A percentile compares a stretch with the other conserved stretches of the same genome.
Evolutionary conservation across 2,888 invertebrate genomes (phyloP).

Genomic region (Ernsta delagoae): DNA sequence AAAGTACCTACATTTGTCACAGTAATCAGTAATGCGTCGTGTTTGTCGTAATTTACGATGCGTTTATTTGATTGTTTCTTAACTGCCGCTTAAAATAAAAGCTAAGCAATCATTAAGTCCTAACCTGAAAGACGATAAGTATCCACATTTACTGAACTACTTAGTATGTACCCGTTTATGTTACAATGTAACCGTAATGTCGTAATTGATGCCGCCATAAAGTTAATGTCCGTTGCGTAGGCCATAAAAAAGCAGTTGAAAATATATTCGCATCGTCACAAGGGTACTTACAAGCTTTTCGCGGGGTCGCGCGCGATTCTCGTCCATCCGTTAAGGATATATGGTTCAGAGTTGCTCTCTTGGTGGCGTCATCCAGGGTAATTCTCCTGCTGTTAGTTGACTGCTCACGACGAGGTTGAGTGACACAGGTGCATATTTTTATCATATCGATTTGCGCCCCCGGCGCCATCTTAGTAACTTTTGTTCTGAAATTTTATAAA

Average conservation of each 20-base stretch:
- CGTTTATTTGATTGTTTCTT: too few relatives aligned
- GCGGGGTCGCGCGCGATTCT: neutral
- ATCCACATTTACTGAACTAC: neutral
- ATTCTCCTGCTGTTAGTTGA: constrained; percentile 23
- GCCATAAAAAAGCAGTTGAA: constrained; percentile 22
- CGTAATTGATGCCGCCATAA: neutral
- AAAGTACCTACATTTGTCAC: too few relatives aligned
- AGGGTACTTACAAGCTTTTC: constrained; percentile 18
- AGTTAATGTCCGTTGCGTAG: neutral
- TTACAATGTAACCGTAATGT: neutral
- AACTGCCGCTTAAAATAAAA: too few relatives aligned
- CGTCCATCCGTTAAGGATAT: neutral
- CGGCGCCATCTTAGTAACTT: neutral
- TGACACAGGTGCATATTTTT: constrained; percentile 30
- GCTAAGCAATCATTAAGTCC: too few relatives aligned
- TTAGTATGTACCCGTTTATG: neutral
- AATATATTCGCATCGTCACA: constrained; percentile 15
- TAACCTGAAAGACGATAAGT: too few relatives aligned
- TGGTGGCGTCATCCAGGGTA: neutral
- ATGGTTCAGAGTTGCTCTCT: neutral
- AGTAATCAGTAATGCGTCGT: too few relatives aligned
- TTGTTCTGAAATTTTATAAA: constrained; percentile 11
- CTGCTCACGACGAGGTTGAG: constrained; percentile 17
- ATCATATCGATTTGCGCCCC: constrained; percentile 17
- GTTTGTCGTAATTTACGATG: too few relatives aligned